These are phyloP conservation scores for Watsonalla cultraria DNA, from an alignment of 2,888 invertebrate genomes.

Conservation along the genomic window DNA sequence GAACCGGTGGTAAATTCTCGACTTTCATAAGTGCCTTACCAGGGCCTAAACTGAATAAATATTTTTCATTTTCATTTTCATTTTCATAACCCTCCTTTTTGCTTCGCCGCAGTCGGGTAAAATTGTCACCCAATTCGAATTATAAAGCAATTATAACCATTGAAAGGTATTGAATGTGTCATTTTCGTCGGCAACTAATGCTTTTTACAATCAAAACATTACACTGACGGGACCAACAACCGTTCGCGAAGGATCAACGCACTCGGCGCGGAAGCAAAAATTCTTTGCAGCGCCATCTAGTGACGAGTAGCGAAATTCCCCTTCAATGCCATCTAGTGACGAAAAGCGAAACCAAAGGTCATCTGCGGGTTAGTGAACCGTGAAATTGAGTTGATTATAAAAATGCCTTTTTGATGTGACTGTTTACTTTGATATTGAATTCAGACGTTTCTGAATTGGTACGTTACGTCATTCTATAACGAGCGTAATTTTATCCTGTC, in stretches of 20 bases:
- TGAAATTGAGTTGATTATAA: constrained; percentile 7
- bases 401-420: background rate
- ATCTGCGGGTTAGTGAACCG: constrained; percentile 34
- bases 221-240: constrained; percentile 42
- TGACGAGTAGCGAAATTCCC: constrained; percentile 36
- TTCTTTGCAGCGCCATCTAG: constrained; percentile 19
- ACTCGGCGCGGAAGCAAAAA: constrained; percentile 24
- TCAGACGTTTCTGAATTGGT: background rate
- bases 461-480: background rate
- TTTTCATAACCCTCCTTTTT: too few relatives aligned
- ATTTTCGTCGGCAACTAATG: constrained; percentile 26
- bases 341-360: constrained; percentile 36
- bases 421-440: background rate
- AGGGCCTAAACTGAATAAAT: too few relatives aligned
- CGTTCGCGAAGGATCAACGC: constrained; percentile 48
- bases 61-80: too few relatives aligned
- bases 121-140: too few relatives aligned
- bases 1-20: too few relatives aligned
- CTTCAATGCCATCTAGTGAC: constrained; percentile 40
- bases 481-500: too few relatives aligned
- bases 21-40: too few relatives aligned
- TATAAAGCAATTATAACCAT: background rate
- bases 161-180: constrained; percentile 29
- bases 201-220: constrained; percentile 29
- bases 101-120: too few relatives aligned